These are phyloP conservation scores for Phortica okadai DNA, from an alignment of 2,888 invertebrate species.

Conservation along the genomic window DNA sequence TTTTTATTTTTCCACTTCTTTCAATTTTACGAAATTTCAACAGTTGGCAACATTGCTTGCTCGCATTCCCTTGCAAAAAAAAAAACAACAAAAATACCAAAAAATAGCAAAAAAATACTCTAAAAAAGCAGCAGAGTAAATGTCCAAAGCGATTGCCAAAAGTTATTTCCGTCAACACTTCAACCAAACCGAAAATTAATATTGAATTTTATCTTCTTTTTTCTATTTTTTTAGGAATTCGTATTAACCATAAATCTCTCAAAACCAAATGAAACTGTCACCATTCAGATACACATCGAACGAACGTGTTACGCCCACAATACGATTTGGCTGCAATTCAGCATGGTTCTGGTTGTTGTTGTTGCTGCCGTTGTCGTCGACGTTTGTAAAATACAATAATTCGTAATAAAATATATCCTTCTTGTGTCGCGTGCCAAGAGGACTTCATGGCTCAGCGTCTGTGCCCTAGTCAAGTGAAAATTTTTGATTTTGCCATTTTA, in stretches of 20 bases:
- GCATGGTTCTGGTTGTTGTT: neutral
- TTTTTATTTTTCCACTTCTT: neutral
- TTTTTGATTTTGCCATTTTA: conserved; percentile 47
- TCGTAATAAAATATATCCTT: conserved; percentile 24
- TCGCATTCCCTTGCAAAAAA: neutral
- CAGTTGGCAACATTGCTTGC: conserved; percentile 24
- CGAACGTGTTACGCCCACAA: neutral
- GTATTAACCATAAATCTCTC: conserved; percentile 25
- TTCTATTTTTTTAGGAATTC: neutral
- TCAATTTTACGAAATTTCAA: conserved; percentile 24
- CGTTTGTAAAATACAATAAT: conserved; percentile 24
- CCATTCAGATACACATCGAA: conserved; percentile 6
- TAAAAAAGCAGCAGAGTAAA: neutral
- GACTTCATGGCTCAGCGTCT: conserved; percentile 2
- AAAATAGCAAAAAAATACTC: too few species aligned
- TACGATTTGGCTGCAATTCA: conserved; percentile 16
- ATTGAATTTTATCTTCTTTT: conserved; percentile 13
- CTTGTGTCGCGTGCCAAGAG: conserved; percentile 52
- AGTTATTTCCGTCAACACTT: neutral
- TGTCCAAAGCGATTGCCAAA: neutral
- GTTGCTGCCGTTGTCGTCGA: neutral
- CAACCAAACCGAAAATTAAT: conserved; percentile 19
- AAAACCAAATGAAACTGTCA: conserved; percentile 24
- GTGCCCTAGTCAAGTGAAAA: conserved; percentile 46
- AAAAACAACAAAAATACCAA: too few species aligned